Base-by-base conservation (phyloP, 1,140 invertebrate genomes). In the Cataglyphis hispanica region DNA sequence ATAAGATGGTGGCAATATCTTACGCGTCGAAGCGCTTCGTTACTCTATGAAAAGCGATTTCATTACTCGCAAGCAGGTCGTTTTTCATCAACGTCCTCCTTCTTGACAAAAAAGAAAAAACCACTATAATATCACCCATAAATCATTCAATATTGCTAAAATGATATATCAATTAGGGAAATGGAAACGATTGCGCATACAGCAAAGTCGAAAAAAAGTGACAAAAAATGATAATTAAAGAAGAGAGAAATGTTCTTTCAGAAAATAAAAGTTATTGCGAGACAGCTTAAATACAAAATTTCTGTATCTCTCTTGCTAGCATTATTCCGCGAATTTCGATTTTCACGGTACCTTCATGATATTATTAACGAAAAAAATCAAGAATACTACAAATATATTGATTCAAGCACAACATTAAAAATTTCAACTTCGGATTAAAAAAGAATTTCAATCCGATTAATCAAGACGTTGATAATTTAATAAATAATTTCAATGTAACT, bases 1-100 rank as follows among this genome's bases (percentile, higher is more conserved):
- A 91, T 91, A 91, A 90, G 83, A 72, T 70, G 84, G 19, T 16
- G 69, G 86, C 53, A 58, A 90, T 89, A 90, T 87, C 86, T 85
- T 86, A 85, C 77, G 75, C 70, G 83, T 66, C 72, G 31, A 40
- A 46, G 60, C 75, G 85, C 86, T 90, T 90, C 84, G 90, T 91
- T 90, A 88, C 83, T 64, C 22, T 13, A 13, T 56, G 53, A 83
- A 77, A 83, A 83, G 85, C 61, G 67, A 85, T 50, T 78, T 76
- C 80, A 87, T 88, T 88, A 75, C 27, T 78, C 46, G 87, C 25
- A 63, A 40, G n/a, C 11, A 50, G 63, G 37, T 16, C 31, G 88
- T 70, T 85, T 85, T 87, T 85, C 88, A 90, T 90, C 88, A 90
- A 85, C 58, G 88, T 90, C 85, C 67, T n/a, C 37, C 8, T 31